Evolutionary conservation across 1,140 invertebrate species (phyloP).

Genomic region (Ceratitis capitata): DNA sequence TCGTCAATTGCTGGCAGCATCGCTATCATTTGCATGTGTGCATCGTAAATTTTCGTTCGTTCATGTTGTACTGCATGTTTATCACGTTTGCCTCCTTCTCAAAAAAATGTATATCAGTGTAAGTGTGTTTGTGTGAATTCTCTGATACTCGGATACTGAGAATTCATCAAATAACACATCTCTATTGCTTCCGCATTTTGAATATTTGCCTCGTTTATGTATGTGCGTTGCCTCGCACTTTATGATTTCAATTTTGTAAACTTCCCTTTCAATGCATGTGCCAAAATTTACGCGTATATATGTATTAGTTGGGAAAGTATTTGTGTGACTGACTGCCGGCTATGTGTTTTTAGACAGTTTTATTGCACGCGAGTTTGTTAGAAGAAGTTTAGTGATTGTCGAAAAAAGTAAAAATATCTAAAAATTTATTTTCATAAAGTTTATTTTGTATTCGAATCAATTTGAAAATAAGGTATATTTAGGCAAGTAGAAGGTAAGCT

Average conservation of each 20-base stretch:
- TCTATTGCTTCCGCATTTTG: background rate
- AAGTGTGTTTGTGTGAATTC: background rate
- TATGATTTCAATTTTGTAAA: background rate
- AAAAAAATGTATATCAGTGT: too few species aligned
- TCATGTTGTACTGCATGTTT: background rate
- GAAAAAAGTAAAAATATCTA: too few species aligned
- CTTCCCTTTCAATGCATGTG: background rate
- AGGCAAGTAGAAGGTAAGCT: too few species aligned
- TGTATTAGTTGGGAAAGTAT: background rate
- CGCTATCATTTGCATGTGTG: background rate
- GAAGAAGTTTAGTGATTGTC: too few species aligned
- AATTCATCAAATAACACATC: background rate
- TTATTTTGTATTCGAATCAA: too few species aligned
- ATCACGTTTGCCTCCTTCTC: background rate
- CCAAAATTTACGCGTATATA: background rate
- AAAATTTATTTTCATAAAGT: too few species aligned
- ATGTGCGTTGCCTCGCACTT: background rate
- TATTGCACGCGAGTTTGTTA: too few species aligned
- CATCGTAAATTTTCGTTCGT: background rate
- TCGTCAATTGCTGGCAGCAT: background rate
- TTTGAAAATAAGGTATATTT: too few species aligned
- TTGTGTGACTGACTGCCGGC: background rate
- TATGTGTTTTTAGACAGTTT: background rate
- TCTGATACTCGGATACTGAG: background rate
- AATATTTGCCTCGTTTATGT: background rate